phyloP scores from a whole-genome alignment of 2,888 invertebrate species.

The Hybos culiciformis region DNA sequence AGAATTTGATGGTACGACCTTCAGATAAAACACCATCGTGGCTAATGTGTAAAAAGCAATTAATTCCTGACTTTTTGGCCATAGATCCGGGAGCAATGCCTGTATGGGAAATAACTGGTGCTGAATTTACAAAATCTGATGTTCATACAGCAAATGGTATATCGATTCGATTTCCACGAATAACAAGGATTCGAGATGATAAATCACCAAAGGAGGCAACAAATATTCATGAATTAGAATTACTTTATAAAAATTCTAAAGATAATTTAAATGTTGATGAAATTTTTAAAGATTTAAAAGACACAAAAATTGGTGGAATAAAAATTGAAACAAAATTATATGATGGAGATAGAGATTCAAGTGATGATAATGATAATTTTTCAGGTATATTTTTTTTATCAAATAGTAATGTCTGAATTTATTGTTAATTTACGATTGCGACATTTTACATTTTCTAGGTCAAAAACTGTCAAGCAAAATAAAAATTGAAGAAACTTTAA shows the following conservation, averaged over 20 bases:
- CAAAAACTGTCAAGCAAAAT: slow-evolving; percentile 11
- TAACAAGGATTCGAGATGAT: slow-evolving; percentile 67
- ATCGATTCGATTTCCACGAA: slow-evolving; percentile 85
- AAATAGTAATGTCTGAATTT: slow-evolving; percentile 8
- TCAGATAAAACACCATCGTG: slow-evolving; percentile 57
- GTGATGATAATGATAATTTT: neutral
- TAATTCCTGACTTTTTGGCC: slow-evolving; percentile 84
- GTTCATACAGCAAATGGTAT: slow-evolving; percentile 88
- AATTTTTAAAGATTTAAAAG: slow-evolving; percentile 22
- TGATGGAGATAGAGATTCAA: slow-evolving; percentile 5
- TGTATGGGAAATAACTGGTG: slow-evolving; percentile 88
- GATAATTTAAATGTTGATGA: slow-evolving; percentile 31
- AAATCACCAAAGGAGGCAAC: slow-evolving; percentile 79
- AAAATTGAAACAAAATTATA: slow-evolving; percentile 18
- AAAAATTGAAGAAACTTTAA: slow-evolving; percentile 6
- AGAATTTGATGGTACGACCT: slow-evolving; percentile 59
- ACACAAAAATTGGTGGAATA: slow-evolving; percentile 12
- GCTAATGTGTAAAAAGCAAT: slow-evolving; percentile 66
- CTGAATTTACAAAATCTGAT: slow-evolving; percentile 64
- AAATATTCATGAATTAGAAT: slow-evolving; percentile 55
- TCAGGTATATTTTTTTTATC: neutral
- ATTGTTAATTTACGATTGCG: slow-evolving; percentile 5
- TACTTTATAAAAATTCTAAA: slow-evolving; percentile 52
- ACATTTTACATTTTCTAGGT: no score
- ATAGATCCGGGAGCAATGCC: slow-evolving; percentile 71